A percentile compares a stretch with the other conserved stretches of the same genome.
These are phyloP conservation scores for Cheilosia variabilis DNA, from an alignment of 2,888 invertebrate genomes.

Conservation along the genomic window DNA sequence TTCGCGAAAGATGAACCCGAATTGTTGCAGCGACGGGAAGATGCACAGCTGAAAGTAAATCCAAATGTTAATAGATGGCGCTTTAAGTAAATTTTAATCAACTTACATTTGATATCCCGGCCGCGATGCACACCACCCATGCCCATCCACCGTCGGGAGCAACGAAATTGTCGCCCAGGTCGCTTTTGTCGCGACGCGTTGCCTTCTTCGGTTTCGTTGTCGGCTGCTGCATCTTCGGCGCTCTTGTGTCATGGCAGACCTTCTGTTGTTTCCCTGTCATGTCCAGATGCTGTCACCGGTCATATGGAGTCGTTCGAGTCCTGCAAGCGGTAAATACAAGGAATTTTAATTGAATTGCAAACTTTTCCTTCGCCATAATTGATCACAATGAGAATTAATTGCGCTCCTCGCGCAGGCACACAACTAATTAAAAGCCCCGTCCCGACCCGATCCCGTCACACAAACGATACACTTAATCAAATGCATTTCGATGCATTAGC, in stretches of 20 bases:
- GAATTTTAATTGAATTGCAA: conserved; percentile 62
- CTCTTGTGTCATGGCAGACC: conserved; percentile 62
- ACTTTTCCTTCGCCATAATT: conserved; percentile 51
- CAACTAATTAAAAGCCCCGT: conserved; percentile 32
- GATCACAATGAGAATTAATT: conserved; percentile 71
- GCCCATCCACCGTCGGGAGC: conserved; percentile 91
- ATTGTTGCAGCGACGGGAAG: conserved; percentile 88
- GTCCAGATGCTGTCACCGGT: conserved; percentile 41
- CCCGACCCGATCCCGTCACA: not conserved
- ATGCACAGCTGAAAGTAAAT: conserved; percentile 85
- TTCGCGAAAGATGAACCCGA: conserved; percentile 89
- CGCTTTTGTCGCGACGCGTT: conserved; percentile 82
- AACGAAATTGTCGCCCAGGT: conserved; percentile 85
- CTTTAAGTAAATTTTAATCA: not conserved
- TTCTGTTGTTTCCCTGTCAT: conserved; percentile 67
- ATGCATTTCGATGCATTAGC: conserved; percentile 52
- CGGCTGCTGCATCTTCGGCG: conserved; percentile 47
- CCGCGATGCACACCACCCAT: conserved; percentile 89
- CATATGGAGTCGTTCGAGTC: conserved; percentile 26
- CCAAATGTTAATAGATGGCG: conserved; percentile 8
- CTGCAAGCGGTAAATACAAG: conserved; percentile 25
- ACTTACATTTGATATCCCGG: conserved; percentile 90
- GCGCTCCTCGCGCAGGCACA: conserved; percentile 25
- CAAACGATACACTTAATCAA: conserved; percentile 2
- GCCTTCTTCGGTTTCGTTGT: conserved; percentile 79